Percentiles rank a stretch among this genome's conserved stretches.
These are phyloP conservation scores for Pilophorus perplexus DNA, from an alignment of 2,888 invertebrate genomes.

Conservation along the genomic window DNA sequence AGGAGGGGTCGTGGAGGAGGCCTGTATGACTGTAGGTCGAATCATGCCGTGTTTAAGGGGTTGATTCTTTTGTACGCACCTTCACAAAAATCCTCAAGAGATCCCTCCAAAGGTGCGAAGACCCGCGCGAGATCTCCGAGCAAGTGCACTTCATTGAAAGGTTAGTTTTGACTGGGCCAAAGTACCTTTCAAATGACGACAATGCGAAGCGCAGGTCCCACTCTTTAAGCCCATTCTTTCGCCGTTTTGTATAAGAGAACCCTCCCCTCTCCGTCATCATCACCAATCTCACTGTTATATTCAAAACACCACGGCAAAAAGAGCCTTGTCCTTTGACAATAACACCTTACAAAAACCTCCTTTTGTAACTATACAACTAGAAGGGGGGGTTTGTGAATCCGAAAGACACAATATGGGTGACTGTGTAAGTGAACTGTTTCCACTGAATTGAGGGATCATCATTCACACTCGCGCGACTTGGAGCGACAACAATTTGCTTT, in stretches of 20 bases:
- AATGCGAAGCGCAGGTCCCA: constrained; percentile 40
- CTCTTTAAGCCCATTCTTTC: constrained; percentile 32
- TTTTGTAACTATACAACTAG: constrained; percentile 6
- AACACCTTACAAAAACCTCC: constrained; percentile 32
- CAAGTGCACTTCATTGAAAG: constrained; percentile 37
- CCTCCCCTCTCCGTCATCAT: too few species aligned
- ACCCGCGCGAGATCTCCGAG: constrained; percentile 16
- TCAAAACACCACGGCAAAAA: constrained; percentile 35
- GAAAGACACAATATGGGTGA: constrained; percentile 33
- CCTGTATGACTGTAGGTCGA: background rate
- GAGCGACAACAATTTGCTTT: constrained; percentile 12
- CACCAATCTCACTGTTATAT: too few species aligned
- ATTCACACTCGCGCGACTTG: constrained; percentile 22
- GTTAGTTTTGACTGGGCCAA: constrained; percentile 29
- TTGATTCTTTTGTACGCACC: too few species aligned
- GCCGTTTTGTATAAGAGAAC: constrained; percentile 15
- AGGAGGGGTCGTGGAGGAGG: too few species aligned
- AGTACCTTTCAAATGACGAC: constrained; percentile 24
- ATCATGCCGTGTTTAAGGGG: background rate
- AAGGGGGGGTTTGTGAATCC: constrained; percentile 9
- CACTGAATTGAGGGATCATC: constrained; percentile 31
- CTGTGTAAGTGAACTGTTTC: constrained; percentile 13
- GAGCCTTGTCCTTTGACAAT: constrained; percentile 37
- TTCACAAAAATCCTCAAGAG: too few species aligned
- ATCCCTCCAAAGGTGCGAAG: constrained; percentile 8